A percentile compares a stretch with the other conserved stretches of the same genome.
These are phyloP conservation scores for Globodera rostochiensis DNA, from an alignment of 1,140 invertebrate species.

Conservation along the genomic window DNA sequence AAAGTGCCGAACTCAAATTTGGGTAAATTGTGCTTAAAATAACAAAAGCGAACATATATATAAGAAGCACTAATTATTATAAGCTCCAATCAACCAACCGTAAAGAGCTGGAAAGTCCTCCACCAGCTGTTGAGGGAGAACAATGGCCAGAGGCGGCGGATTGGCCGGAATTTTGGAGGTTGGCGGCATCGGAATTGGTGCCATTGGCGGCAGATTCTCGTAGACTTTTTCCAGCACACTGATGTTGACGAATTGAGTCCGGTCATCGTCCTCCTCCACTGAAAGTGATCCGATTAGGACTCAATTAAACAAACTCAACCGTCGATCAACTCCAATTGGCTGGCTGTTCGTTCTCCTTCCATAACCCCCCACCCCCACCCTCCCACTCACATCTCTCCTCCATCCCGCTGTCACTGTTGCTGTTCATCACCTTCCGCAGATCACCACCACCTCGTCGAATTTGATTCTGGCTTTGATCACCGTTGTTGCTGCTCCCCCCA, in stretches of 20 bases:
- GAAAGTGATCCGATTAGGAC: slow-evolving; percentile 4
- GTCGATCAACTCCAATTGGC: not conserved
- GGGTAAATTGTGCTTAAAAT: not conserved
- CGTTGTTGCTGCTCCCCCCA: not conserved
- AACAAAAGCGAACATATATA: too few relatives aligned
- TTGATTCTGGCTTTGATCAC: not conserved
- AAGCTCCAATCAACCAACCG: not conserved
- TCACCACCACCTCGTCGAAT: not conserved
- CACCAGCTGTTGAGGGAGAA: not conserved
- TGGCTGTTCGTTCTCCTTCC: not conserved
- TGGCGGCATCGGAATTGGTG: not conserved
- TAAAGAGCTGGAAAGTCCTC: slow-evolving; percentile 11
- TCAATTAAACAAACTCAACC: not conserved
- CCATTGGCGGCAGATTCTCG: slow-evolving; percentile 23
- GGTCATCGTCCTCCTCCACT: slow-evolving; percentile 15
- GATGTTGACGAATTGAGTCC: slow-evolving; percentile 30
- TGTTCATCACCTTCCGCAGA: not conserved
- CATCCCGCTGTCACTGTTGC: slow-evolving; percentile 14
- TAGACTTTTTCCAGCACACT: slow-evolving; percentile 19
- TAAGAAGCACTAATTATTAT: too few relatives aligned
- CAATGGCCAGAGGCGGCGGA: not conserved
- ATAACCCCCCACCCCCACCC: too few relatives aligned
- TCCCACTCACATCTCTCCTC: slow-evolving; percentile 3
- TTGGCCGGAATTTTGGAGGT: not conserved
- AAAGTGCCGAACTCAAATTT: not conserved